phyloP scores from a whole-genome alignment of 53 echinoderm and acorn worm species.

The Echinometra lucunter region DNA sequence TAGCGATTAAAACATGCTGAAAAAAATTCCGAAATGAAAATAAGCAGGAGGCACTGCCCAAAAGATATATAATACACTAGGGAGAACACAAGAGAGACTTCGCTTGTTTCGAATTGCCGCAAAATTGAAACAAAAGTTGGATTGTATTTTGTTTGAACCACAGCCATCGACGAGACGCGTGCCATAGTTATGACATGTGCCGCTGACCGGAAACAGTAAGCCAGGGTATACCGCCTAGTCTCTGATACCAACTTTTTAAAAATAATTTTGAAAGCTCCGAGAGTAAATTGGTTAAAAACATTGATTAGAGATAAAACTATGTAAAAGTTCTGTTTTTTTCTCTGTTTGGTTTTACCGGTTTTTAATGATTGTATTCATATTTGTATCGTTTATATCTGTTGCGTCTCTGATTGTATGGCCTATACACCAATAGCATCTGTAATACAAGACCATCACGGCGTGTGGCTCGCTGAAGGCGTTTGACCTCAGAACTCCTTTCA shows the following conservation, averaged over 20 bases:
- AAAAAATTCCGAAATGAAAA: not conserved
- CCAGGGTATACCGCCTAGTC: not conserved
- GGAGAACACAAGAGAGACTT: constrained; percentile 13
- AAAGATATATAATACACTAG: constrained; percentile 3
- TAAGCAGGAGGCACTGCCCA: constrained; percentile 11
- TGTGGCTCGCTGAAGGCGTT: not conserved
- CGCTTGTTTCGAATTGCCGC: constrained; percentile 50
- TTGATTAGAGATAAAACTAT: not conserved
- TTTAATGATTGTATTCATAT: not conserved
- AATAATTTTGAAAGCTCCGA: not conserved
- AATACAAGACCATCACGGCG: not conserved
- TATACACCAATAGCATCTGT: not conserved
- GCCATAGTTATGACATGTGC: constrained; percentile 38
- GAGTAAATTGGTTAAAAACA: not conserved
- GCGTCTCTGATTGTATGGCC: not conserved
- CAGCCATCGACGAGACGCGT: not conserved
- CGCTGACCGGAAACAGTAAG: constrained; percentile 30
- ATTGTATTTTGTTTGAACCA: constrained; percentile 2
- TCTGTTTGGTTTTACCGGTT: no score
- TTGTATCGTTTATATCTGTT: not conserved
- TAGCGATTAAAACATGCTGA: not conserved
- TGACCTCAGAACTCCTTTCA: constrained; percentile 15
- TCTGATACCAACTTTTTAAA: not conserved
- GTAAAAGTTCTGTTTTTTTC: not conserved
- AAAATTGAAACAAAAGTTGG: constrained; percentile 49